A percentile compares a stretch with the other conserved stretches of the same genome.
Evolutionary conservation across 2,888 invertebrate species (phyloP).

Genomic region (Macropis europaea): DNA sequence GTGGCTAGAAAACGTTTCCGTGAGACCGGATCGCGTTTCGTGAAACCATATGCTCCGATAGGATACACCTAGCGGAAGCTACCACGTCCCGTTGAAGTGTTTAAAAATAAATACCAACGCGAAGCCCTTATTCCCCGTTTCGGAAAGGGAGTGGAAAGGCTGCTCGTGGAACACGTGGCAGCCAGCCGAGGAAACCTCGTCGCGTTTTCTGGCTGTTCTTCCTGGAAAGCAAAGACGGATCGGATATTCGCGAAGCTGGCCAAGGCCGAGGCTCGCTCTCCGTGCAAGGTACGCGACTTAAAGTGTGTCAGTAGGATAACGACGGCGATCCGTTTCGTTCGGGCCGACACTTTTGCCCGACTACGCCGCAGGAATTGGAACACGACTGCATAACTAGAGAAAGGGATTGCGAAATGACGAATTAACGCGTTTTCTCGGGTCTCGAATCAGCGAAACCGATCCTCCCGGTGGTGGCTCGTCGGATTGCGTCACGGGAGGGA

Average conservation of each 20-base stretch:
- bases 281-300: conserved; percentile 46
- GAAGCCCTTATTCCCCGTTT: conserved; percentile 25
- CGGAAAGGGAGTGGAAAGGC: neutral
- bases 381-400: conserved; percentile 49
- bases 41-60: conserved; percentile 45
- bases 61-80: conserved; percentile 27
- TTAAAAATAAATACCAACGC: conserved; percentile 54
- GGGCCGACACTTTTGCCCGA: conserved; percentile 50
- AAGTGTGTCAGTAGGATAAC: conserved; percentile 73
- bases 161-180: conserved; percentile 35
- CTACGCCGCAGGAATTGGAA: conserved; percentile 48
- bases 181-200: neutral
- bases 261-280: conserved; percentile 54
- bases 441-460: no score
- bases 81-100: conserved; percentile 25
- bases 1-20: no score
- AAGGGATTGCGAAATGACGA: conserved; percentile 44
- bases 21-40: neutral
- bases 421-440: no score
- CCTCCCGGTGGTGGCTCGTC: no score
- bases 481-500: no score
- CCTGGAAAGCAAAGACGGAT: conserved; percentile 15
- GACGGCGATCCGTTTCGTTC: conserved; percentile 54
- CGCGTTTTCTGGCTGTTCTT: neutral
- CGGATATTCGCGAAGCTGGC: conserved; percentile 49